Percentiles rank a stretch among this genome's conserved stretches.
phyloP scores from a whole-genome alignment of 2,113 vertebrate species.

The Herpetotheres cachinnans region DNA sequence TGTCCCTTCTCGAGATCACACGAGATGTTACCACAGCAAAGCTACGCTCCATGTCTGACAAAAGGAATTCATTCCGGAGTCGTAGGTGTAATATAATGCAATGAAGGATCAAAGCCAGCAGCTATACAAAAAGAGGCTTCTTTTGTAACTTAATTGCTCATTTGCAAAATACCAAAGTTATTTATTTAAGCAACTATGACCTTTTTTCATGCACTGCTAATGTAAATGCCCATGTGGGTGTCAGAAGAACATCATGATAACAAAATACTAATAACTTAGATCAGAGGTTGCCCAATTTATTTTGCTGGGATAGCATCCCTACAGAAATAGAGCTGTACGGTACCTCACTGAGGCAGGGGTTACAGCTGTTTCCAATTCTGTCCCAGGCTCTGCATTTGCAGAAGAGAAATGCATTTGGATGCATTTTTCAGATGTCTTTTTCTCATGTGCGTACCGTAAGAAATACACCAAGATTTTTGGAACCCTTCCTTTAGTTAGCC shows the following conservation, averaged over 20 bases:
- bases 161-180: neutral
- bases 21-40: neutral
- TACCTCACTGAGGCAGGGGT: neutral
- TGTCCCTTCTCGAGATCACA: neutral
- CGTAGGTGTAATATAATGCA: neutral
- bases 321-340: neutral
- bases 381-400: neutral
- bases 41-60: neutral
- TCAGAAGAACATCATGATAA: neutral
- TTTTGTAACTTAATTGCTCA: neutral
- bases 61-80: neutral
- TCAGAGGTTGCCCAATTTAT: neutral
- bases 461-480: neutral
- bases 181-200: neutral
- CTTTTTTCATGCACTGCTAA: neutral
- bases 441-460: neutral
- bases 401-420: neutral
- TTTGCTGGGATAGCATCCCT: neutral
- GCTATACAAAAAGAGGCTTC: neutral
- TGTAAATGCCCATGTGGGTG: neutral
- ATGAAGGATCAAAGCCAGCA: neutral
- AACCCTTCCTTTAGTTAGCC: neutral
- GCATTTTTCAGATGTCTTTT: neutral
- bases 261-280: neutral
- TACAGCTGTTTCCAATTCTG: neutral